These are phyloP conservation scores for Zootoca vivipara DNA, from an alignment of 2,113 vertebrate species.

Conservation along the genomic window DNA sequence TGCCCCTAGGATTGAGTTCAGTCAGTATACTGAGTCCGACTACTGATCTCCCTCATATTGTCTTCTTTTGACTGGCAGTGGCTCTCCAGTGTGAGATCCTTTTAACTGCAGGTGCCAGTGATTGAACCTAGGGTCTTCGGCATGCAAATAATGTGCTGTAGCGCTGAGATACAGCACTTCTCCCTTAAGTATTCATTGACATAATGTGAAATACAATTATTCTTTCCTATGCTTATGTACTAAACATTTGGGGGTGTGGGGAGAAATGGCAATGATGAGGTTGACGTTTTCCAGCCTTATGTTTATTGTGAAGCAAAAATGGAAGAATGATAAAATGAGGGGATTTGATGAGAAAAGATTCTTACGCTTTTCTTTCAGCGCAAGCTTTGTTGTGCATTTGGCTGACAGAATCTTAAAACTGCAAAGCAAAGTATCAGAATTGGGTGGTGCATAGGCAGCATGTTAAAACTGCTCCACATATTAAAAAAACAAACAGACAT, in stretches of 20 bases:
- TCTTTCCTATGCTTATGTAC: not conserved
- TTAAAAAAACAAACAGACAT: not conserved
- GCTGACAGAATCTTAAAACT: conserved; percentile 41
- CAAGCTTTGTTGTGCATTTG: conserved; percentile 36
- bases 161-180: not conserved
- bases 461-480: not conserved
- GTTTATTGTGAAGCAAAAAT: not conserved
- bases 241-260: not conserved
- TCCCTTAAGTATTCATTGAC: not conserved
- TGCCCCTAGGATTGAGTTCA: no score
- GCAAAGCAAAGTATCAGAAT: conserved; percentile 59
- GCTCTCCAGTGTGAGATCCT: not conserved
- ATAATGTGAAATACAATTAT: not conserved
- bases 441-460: conserved; percentile 4
- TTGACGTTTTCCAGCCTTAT: conserved; percentile 16
- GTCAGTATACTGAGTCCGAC: not conserved
- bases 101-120: not conserved
- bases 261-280: not conserved
- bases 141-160: not conserved
- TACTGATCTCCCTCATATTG: not conserved
- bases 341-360: conserved; percentile 28
- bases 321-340: conserved; percentile 21
- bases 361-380: conserved; percentile 35
- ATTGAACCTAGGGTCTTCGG: not conserved
- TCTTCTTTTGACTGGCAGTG: not conserved